Base-by-base conservation (phyloP, 1,140 invertebrate species). In the Eriosoma lanigerum region DNA sequence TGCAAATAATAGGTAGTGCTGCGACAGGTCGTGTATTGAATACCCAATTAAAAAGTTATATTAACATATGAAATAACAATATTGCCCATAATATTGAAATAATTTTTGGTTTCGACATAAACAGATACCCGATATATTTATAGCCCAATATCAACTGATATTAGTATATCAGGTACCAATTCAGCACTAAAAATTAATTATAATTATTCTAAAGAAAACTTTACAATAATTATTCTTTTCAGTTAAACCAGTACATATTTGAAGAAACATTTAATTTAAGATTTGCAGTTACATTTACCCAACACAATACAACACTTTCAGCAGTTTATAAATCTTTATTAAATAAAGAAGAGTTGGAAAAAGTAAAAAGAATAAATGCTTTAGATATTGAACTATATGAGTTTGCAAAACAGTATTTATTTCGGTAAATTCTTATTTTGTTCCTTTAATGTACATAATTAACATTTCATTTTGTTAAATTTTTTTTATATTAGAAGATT, bases 221-320 rank as follows among this genome's bases (percentile, higher is more conserved):
- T 38, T 38, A 38, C 3, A 38, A 3, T 38, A 8, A 38, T 8
- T 38, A 80, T 83, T 82, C 24, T 81, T 83, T 84, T 9, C 84
- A 93, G 90, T 92, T 94, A 82, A 95, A 94, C 44, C 97, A 99
- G 86, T 96, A 96, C 85, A 91, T 98, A 54, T 99, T 99, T 87
- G 97, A 99, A 86, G 92, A 96, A 86, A 97, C 95, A n/a, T 99
- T 99, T 86, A 93, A 94, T 85, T 88, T 99, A 84, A 89, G 93
- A 83, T 98, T 97, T 87, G 91, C 92, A 60, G 90, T 94, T 83
- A 91, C 93, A 32, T 96, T 97, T 86, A 92, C 93, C 83, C 95
- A 96, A 85, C 93, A 95, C 85, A 96, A 97, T 87, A 90, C 93
- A 81, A 96, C 94, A 0, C 89, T 94, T 72, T 94, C 94, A 24